phyloP scores from a whole-genome alignment of 2,113 vertebrate genomes.

The Hassar affinis region DNA sequence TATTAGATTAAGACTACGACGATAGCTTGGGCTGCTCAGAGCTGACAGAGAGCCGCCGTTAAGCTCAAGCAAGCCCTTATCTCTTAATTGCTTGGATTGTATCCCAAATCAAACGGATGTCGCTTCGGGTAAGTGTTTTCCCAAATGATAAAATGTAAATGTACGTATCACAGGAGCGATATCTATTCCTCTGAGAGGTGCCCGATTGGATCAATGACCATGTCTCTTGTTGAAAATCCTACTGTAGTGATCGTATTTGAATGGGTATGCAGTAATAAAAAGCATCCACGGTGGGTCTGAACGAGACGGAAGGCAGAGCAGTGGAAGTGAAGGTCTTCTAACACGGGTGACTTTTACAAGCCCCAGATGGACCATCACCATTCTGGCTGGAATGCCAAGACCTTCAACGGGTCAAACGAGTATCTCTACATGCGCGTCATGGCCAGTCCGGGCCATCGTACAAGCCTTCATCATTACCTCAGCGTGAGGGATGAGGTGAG shows the following conservation, averaged over 20 bases:
- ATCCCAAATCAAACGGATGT: neutral
- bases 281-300: neutral
- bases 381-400: slow-evolving; percentile 11
- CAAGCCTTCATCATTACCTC: slow-evolving; percentile 4
- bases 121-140: no score
- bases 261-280: neutral
- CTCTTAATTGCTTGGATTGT: no score
- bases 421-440: neutral
- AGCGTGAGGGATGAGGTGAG: slow-evolving; percentile 3
- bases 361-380: neutral
- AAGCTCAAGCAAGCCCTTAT: neutral
- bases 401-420: slow-evolving; percentile 5
- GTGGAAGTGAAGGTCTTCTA: neutral
- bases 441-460: neutral
- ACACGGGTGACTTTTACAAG: slow-evolving; percentile 17
- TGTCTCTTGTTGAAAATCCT: neutral
- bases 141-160: neutral
- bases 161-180: no score
- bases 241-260: no score
- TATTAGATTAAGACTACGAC: neutral
- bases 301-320: neutral
- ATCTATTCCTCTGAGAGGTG: neutral
- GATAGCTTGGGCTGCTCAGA: neutral
- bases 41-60: neutral
- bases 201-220: no score